Percentiles rank a stretch among this genome's conserved stretches.
Conservation (phyloP, 2,888 invertebrate species). For the Cheilosia variabilis region DNA sequence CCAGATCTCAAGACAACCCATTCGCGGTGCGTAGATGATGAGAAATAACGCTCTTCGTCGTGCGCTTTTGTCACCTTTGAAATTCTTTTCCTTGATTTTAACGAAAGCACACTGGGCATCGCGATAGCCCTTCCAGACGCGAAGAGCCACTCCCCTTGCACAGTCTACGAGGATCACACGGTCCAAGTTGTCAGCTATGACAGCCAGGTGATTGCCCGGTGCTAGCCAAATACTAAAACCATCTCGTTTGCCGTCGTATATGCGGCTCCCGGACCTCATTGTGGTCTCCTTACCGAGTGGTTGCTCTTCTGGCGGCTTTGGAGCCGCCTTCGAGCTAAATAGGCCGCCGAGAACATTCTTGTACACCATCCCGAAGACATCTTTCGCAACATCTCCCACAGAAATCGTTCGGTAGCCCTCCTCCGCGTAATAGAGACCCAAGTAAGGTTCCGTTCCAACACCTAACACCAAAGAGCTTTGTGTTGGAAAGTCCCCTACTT, state of each 20-base stretch:
- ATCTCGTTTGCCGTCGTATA: conserved; percentile 91
- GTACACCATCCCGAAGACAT: conserved; percentile 88
- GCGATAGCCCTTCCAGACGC: conserved; percentile 97
- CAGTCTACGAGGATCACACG: conserved; percentile 94
- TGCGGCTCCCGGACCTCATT: conserved; percentile 91
- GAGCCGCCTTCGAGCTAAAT: conserved; percentile 83
- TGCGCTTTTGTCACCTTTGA: conserved; percentile 79
- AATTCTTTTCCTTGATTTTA: conserved; percentile 88
- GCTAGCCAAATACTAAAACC: conserved; percentile 91
- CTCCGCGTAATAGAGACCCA: conserved; percentile 94
- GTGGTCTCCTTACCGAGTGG: conserved; percentile 85
- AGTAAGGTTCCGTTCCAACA: conserved; percentile 92
- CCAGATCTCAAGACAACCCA: conserved; percentile 97
- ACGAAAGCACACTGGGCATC: conserved; percentile 98
- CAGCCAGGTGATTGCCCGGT: conserved; percentile 89
- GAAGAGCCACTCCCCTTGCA: conserved; percentile 89
- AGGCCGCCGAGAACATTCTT: conserved; percentile 91
- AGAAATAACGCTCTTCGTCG: conserved; percentile 89
- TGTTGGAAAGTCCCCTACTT: conserved; percentile 89
- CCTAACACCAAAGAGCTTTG: conserved; percentile 90
- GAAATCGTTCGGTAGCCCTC: conserved; percentile 93
- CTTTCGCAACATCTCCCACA: conserved; percentile 95
- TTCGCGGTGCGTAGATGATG: conserved; percentile 95
- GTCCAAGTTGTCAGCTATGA: conserved; percentile 93
- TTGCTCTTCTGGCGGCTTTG: conserved; percentile 74